Percentiles rank a stretch among this genome's conserved stretches.
Conservation (phyloP, 1,140 invertebrate species). For the Pseudomyrmex sp. region DNA sequence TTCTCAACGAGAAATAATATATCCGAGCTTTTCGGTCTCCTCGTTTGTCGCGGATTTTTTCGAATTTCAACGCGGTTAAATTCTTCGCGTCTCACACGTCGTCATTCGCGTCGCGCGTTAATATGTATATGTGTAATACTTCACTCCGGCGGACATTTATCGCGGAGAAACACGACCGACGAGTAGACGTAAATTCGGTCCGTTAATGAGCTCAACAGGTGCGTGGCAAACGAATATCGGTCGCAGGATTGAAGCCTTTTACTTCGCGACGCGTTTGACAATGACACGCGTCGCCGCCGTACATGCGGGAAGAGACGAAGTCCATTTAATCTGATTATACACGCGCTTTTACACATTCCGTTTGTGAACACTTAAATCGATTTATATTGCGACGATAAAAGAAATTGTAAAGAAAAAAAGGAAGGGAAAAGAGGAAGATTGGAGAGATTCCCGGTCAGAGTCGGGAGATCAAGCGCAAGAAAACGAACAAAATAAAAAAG, state of each 20-base stretch:
- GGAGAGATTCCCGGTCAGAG: too few species aligned
- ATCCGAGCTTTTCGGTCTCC: too few species aligned
- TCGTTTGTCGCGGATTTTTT: too few species aligned
- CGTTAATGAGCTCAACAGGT: constrained; percentile 56
- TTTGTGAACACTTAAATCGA: constrained; percentile 7
- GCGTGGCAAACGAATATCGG: constrained; percentile 11
- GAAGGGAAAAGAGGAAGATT: background rate
- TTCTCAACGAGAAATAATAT: too few species aligned
- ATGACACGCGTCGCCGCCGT: background rate
- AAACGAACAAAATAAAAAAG: background rate
- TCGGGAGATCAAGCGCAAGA: background rate
- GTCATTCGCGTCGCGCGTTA: too few species aligned
- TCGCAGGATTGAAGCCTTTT: constrained; percentile 19
- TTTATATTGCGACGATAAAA: constrained; percentile 30
- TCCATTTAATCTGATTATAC: constrained; percentile 26
- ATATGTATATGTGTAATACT: too few species aligned
- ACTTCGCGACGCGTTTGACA: constrained; percentile 1
- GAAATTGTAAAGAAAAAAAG: background rate
- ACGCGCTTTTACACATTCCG: background rate
- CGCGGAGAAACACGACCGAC: background rate
- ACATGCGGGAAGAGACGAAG: background rate
- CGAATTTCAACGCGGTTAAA: too few species aligned
- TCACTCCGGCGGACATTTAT: background rate
- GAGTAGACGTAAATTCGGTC: constrained; percentile 19
- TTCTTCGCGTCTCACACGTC: too few species aligned